Base-by-base conservation (phyloP, 1,140 invertebrate species). In the Bombyx mandarina region DNA sequence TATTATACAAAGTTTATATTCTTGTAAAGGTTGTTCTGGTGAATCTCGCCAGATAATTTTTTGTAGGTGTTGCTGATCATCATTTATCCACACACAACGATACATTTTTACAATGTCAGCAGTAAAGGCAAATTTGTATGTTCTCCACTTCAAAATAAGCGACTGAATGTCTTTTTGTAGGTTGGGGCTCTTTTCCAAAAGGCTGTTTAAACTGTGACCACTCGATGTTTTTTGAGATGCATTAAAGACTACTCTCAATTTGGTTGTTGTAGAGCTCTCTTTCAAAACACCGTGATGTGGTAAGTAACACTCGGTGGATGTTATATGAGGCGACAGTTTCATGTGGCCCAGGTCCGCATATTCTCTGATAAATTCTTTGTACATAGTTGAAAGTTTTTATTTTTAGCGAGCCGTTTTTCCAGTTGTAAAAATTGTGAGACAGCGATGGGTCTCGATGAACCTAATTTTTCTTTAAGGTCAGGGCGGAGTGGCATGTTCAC, bases 361-460 rank as follows among this genome's bases (percentile, higher is more conserved):
- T 58, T 66, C 60, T 0, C 48, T 48, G 9, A 62, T 66, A 10
- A 66, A 66, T 26, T 60, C 49, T 18, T 45, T 2, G 62, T 65
- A 54, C 54, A 52, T 26, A 1, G 5, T 9, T 59, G 26, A 3
- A 68, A 45, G 35, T 62, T 52, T 9, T 58, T 42, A 18, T 62
- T 45, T 51, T 52, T 62, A 6, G 22, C 1, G 2, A 68, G 10
- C 12, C 52, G 10, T 42, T 57, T 60, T 58, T 65, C 66, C 10
- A 62, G 47, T 52, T 64, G 57, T 48, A 56, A 12, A 10, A 56
- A 68, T 59, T 68, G 66, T 2, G 62, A 52, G 4, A 68, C 48
- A 3, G 66, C 62, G 4, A 48, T 57, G 12, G 44, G 42, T 54
- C 26, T 60, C 9, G 60, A 62, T 8, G 47, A 52, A 18, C 66